Percentiles rank a stretch among this genome's conserved stretches.
Evolutionary conservation across 30 jellyfish, hydroid and myxozoan species (phyloP).

Genomic region (Hydractinia symbiolongicarpus): DNA sequence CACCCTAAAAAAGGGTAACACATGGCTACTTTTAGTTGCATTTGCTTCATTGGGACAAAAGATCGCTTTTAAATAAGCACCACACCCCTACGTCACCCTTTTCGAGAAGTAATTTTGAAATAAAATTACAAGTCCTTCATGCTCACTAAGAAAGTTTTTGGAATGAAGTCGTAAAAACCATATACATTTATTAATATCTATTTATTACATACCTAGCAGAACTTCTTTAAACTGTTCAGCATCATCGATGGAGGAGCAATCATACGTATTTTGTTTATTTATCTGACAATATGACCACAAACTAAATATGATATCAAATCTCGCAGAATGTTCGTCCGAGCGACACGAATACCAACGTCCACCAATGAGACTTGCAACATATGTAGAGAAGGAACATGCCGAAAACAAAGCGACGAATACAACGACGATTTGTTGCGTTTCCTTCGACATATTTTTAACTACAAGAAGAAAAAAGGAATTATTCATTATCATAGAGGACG

Average conservation of each 20-base stretch:
- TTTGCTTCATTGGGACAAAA: no score
- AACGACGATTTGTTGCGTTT: conserved; percentile 11
- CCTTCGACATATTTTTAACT: conserved; percentile 1
- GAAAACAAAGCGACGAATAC: conserved; percentile 8
- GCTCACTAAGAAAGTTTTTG: no score
- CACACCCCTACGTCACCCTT: no score
- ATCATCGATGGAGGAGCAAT: neutral
- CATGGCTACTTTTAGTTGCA: no score
- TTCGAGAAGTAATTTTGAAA: no score
- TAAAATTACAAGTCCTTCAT: no score
- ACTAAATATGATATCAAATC: conserved; percentile 4
- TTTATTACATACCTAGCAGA: neutral
- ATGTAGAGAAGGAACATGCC: conserved; percentile 2
- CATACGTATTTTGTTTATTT: neutral
- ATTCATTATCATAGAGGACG: neutral
- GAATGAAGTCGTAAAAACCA: neutral
- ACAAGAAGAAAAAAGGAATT: neutral
- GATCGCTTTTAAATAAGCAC: no score
- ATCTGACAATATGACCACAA: conserved; percentile 6
- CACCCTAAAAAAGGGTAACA: no score
- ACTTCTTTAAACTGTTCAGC: conserved; percentile 5
- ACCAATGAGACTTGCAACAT: conserved; percentile 1
- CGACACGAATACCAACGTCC: conserved; percentile 18
- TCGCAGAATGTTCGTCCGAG: neutral
- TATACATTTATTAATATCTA: neutral